phyloP scores from a whole-genome alignment of 1,140 invertebrate species.

The Formica selysi region DNA sequence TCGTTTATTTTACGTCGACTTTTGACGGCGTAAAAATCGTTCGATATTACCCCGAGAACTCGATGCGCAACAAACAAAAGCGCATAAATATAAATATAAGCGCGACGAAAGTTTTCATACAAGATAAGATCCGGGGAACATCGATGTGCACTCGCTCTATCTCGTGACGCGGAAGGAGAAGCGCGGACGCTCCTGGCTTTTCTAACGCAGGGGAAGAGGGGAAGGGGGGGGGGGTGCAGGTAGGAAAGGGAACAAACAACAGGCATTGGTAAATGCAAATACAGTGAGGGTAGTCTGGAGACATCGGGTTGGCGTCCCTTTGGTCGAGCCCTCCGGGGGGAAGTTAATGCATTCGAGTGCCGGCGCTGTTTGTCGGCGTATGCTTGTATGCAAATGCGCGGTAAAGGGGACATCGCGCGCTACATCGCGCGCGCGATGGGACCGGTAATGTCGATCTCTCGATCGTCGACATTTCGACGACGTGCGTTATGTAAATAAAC shows the following conservation, averaged over 20 bases:
- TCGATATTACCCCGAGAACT: constrained; percentile 1
- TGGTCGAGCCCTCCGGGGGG: not conserved
- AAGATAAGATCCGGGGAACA: constrained; percentile 9
- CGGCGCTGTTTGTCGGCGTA: constrained; percentile 54
- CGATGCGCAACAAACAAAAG: not conserved
- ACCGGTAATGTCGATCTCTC: constrained; percentile 57
- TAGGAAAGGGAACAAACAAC: constrained; percentile 21
- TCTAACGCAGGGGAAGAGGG: too few species aligned
- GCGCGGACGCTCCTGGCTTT: not conserved
- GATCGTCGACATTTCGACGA: constrained; percentile 53
- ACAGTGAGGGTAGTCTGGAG: constrained; percentile 44
- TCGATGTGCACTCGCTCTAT: not conserved
- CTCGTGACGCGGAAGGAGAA: not conserved
- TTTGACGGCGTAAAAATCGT: constrained; percentile 32
- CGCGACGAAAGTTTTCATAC: constrained; percentile 23
- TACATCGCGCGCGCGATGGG: constrained; percentile 25
- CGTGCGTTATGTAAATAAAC: constrained; percentile 59
- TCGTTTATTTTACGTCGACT: constrained; percentile 24
- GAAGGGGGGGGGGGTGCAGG: too few species aligned
- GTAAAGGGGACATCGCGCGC: constrained; percentile 49
- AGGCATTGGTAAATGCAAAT: constrained; percentile 57
- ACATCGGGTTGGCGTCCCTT: constrained; percentile 38
- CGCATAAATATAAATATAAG: constrained; percentile 34
- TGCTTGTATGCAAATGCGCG: constrained; percentile 58
- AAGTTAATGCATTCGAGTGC: constrained; percentile 54